Evolutionary conservation across 2,113 vertebrate species (phyloP).

Genomic region (Sula dactylatra): DNA sequence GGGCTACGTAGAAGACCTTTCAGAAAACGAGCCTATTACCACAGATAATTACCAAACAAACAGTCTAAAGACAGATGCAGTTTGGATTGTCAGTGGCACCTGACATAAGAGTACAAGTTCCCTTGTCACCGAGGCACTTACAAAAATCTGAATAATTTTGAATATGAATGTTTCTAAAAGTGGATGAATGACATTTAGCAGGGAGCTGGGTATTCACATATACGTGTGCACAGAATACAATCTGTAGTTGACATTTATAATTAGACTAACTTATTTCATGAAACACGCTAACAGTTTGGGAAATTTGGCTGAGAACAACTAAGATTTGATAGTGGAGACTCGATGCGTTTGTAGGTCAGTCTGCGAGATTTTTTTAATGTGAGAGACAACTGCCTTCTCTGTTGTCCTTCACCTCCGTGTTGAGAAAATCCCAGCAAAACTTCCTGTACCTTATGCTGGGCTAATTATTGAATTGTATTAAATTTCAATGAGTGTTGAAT

Average conservation of each 20-base stretch:
- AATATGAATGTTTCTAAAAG: slow-evolving; percentile 68
- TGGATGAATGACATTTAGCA: slow-evolving; percentile 63
- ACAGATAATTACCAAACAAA: not conserved
- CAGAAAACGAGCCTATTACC: not conserved
- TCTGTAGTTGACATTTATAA: slow-evolving; percentile 54
- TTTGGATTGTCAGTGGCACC: slow-evolving; percentile 22
- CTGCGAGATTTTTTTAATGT: not conserved
- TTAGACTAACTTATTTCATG: not conserved
- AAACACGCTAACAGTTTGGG: not conserved
- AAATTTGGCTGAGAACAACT: not conserved
- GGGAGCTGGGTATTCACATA: slow-evolving; percentile 44
- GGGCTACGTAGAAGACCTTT: not conserved
- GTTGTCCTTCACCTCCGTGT: not conserved
- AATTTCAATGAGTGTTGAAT: not conserved
- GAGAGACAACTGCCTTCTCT: not conserved
- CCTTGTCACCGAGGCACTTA: slow-evolving; percentile 45
- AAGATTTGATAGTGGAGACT: not conserved
- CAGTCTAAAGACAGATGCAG: not conserved
- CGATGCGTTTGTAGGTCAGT: not conserved
- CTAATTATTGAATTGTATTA: not conserved
- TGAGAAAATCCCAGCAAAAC: not conserved
- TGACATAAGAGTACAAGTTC: slow-evolving; percentile 38
- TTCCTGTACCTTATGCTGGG: not conserved
- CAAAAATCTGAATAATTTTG: slow-evolving; percentile 60
- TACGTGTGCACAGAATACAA: slow-evolving; percentile 44